Evolutionary conservation across 2,113 vertebrate species (phyloP).

Genomic region (Jaculus jaculus): DNA sequence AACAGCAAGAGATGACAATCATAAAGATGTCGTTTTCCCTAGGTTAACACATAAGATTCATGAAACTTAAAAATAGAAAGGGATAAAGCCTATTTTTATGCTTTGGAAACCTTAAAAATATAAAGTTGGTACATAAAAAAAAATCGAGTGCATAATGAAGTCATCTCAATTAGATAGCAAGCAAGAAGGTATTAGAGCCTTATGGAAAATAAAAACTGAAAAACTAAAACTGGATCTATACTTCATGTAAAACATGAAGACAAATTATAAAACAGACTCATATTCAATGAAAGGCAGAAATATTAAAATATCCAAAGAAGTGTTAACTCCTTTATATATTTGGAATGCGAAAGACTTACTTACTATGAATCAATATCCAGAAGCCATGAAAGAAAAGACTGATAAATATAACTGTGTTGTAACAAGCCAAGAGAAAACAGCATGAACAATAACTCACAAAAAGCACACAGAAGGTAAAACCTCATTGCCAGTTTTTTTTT

Average conservation of each 20-base stretch:
- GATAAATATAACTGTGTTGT: slow-evolving; percentile 45
- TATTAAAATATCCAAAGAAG: neutral
- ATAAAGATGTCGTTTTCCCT: neutral
- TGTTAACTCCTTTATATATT: slow-evolving; percentile 41
- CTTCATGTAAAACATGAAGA: neutral
- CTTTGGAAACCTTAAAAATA: neutral
- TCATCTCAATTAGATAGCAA: neutral
- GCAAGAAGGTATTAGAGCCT: neutral
- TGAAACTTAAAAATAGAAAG: neutral
- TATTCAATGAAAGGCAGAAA: neutral
- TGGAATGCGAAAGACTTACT: slow-evolving; percentile 49
- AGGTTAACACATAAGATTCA: neutral
- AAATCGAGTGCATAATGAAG: neutral
- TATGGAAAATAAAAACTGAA: neutral
- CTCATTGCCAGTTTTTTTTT: neutral
- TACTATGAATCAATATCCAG: slow-evolving; percentile 61
- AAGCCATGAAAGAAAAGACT: slow-evolving; percentile 60
- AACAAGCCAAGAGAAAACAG: slow-evolving; percentile 22
- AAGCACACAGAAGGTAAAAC: neutral
- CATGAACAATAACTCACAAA: slow-evolving; percentile 22
- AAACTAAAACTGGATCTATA: neutral
- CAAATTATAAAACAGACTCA: neutral
- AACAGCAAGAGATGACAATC: neutral
- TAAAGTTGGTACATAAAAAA: neutral
- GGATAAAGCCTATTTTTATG: neutral